phyloP scores from a whole-genome alignment of 2,113 vertebrate species.

The Tychaedon coryphoeus region DNA sequence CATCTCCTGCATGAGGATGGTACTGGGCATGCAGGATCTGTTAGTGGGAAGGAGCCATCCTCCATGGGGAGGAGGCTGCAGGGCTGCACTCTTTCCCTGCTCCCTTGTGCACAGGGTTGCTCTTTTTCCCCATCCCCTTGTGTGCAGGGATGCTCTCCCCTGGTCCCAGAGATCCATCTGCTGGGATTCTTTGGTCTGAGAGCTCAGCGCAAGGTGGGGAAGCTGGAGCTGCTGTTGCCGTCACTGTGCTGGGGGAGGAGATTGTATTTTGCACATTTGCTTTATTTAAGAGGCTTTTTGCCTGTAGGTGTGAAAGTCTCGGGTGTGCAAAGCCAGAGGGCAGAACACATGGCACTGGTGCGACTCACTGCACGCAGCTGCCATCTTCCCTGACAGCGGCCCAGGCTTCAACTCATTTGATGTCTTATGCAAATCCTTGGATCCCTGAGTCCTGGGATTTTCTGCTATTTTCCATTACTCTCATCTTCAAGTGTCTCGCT shows the following conservation, averaged over 20 bases:
- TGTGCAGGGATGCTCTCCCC: neutral
- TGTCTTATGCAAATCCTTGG: conserved; percentile 59
- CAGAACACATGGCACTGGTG: conserved; percentile 35
- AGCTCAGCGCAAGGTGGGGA: neutral
- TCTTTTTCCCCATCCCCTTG: neutral
- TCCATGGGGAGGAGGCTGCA: neutral
- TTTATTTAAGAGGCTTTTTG: conserved; percentile 10
- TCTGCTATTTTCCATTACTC: conserved; percentile 38
- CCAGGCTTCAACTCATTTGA: conserved; percentile 42
- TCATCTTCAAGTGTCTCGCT: conserved; percentile 31
- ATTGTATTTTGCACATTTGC: neutral
- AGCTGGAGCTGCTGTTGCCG: accelerated
- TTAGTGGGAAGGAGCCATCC: accelerated
- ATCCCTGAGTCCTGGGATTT: conserved; percentile 35
- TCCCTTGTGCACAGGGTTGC: neutral
- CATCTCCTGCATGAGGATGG: neutral
- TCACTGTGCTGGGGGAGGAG: too few relatives aligned
- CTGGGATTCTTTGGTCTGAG: neutral
- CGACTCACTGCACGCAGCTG: neutral
- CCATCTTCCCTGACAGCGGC: neutral
- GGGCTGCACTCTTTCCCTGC: neutral
- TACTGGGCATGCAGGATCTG: accelerated
- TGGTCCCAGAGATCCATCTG: neutral
- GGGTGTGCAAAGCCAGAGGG: conserved; percentile 37
- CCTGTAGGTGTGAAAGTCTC: conserved; percentile 19